A percentile compares a stretch with the other conserved stretches of the same genome.
phyloP scores from a whole-genome alignment of 2,888 invertebrate genomes.

The Stenoptilia bipunctidactyla region DNA sequence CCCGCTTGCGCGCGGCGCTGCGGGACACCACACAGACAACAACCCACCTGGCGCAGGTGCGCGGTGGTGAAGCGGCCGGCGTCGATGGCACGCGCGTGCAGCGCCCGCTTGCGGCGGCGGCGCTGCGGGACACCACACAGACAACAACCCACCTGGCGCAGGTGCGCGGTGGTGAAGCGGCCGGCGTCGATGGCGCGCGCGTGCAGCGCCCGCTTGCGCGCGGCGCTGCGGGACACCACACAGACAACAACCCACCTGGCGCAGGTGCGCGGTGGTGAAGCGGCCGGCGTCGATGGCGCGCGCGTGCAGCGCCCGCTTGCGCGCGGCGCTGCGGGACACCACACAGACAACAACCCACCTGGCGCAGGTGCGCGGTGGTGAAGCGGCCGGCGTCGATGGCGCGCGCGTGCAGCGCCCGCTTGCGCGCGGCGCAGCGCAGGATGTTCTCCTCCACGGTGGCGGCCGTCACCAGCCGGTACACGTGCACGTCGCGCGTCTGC shows the following conservation, averaged over 20 bases:
- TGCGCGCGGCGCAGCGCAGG: constrained; percentile 98
- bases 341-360: constrained; percentile 31
- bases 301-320: not conserved
- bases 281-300: not conserved
- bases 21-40: too few species aligned
- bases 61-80: too few species aligned
- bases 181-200: not conserved
- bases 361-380: constrained; percentile 95
- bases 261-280: not conserved
- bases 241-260: not conserved
- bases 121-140: not conserved
- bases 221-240: not conserved
- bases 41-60: too few species aligned
- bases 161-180: not conserved
- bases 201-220: not conserved
- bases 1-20: too few species aligned
- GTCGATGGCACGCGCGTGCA: too few species aligned
- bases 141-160: not conserved
- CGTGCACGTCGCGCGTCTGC: constrained; percentile 98
- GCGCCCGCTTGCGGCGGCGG: too few species aligned
- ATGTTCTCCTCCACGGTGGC: constrained; percentile 99
- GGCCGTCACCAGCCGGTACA: constrained; percentile 96
- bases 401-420: constrained; percentile 93
- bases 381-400: constrained; percentile 99
- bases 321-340: too few species aligned